These are phyloP conservation scores for Gymnoscopelus microlampas DNA, from an alignment of 2,797 vertebrate species.

Conservation along the genomic window DNA sequence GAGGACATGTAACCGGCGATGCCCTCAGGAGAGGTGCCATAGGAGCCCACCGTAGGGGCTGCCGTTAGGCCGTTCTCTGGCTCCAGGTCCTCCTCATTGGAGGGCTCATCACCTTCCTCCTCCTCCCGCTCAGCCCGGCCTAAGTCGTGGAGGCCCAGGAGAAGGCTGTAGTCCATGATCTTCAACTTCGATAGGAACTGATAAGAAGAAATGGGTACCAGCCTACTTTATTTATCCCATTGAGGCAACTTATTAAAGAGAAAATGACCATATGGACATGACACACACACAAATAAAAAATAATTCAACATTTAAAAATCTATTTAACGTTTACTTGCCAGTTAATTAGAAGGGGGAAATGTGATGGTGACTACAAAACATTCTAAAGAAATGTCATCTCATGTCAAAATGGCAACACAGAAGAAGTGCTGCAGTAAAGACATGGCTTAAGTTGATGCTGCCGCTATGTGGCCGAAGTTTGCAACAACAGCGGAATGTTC, in stretches of 20 bases:
- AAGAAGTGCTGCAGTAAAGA: background rate
- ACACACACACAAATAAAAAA: no score
- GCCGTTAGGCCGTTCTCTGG: conserved; percentile 76
- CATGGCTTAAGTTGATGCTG: conserved; percentile 19
- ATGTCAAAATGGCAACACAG: conserved; percentile 9
- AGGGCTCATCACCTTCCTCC: conserved; percentile 85
- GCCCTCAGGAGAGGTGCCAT: conserved; percentile 90
- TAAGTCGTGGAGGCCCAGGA: conserved; percentile 92
- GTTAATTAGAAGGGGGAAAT: background rate
- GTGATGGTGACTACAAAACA: background rate
- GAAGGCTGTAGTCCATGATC: conserved; percentile 96
- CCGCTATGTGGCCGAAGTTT: conserved; percentile 42
- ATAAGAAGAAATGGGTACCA: background rate
- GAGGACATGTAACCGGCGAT: conserved; percentile 89
- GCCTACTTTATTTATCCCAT: no score
- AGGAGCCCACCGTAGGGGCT: conserved; percentile 77
- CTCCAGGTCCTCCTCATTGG: conserved; percentile 79
- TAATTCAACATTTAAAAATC: no score
- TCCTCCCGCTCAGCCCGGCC: conserved; percentile 87
- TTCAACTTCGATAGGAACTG: conserved; percentile 93
- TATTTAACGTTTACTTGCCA: background rate
- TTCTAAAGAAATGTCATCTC: background rate
- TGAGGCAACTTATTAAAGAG: no score
- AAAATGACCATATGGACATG: no score
- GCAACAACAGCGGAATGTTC: conserved; percentile 24